phyloP scores from a whole-genome alignment of 1,140 invertebrate genomes.

The Hormaphis cornu region DNA sequence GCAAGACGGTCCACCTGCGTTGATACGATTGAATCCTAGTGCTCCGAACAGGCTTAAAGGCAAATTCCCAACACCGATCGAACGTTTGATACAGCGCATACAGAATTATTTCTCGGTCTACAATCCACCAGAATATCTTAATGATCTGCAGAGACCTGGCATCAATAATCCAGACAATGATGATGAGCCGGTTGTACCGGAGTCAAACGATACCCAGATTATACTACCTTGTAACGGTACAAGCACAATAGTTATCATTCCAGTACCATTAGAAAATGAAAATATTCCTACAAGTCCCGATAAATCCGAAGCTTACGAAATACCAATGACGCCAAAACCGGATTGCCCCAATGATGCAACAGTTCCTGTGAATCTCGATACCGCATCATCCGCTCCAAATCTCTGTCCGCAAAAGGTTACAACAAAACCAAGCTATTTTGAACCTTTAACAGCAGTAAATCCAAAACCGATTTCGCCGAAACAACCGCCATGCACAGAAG shows the following conservation, averaged over 20 bases:
- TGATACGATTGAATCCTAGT: not conserved
- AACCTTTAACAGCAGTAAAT: too few relatives aligned
- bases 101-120: slow-evolving; percentile 40
- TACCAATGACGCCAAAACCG: not conserved
- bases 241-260: slow-evolving; percentile 22
- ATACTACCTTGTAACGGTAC: slow-evolving; percentile 10
- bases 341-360: not conserved
- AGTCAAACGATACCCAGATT: not conserved
- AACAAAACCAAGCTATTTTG: too few relatives aligned
- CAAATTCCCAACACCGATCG: slow-evolving; percentile 37
- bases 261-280: slow-evolving; percentile 7
- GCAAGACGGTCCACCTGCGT: not conserved
- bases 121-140: slow-evolving; percentile 36
- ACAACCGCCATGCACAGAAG: too few relatives aligned
- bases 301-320: not conserved
- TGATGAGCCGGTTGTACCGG: not conserved
- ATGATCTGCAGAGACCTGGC: slow-evolving; percentile 15
- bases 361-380: too few relatives aligned
- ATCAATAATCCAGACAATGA: slow-evolving; percentile 8
- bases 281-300: not conserved
- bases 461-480: too few relatives aligned
- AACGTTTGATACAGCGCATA: slow-evolving; percentile 39
- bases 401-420: too few relatives aligned
- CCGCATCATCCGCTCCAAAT: too few relatives aligned
- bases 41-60: slow-evolving; percentile 28